Evolutionary conservation across 2,113 vertebrate species (phyloP).

Genomic region (Grus americana): DNA sequence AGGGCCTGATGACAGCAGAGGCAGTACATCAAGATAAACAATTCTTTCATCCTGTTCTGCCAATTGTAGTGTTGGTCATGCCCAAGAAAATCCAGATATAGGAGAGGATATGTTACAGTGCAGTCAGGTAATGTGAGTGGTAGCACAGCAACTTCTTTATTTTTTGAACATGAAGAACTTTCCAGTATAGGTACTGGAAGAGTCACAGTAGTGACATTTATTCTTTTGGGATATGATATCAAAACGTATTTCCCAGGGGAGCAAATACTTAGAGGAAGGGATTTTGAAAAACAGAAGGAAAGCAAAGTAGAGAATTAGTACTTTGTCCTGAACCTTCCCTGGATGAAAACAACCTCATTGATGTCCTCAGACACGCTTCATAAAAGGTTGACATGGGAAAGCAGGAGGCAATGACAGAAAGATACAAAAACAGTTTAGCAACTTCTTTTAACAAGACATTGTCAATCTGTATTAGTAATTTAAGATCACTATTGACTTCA

Average conservation of each 20-base stretch:
- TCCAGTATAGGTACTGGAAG: neutral
- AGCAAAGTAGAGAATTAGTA: neutral
- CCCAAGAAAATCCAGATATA: neutral
- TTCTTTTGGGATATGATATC: neutral
- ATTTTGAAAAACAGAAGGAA: neutral
- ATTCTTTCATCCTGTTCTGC: neutral
- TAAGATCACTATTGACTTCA: neutral
- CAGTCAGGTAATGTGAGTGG: neutral
- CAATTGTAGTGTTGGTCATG: neutral
- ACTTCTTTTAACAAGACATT: neutral
- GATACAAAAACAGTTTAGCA: neutral
- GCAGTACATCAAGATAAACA: neutral
- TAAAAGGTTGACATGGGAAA: neutral
- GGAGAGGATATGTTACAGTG: neutral
- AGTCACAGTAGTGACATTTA: neutral
- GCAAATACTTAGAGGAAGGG: neutral
- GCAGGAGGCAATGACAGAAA: neutral
- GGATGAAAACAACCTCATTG: neutral
- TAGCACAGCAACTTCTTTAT: neutral
- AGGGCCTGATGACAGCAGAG: neutral
- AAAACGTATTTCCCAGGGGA: neutral
- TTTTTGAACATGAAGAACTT: neutral
- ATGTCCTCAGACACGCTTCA: neutral
- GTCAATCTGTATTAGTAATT: neutral
- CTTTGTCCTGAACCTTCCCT: neutral